Conservation (phyloP, 2,888 invertebrate species). For the Exocentrus adspersus region DNA sequence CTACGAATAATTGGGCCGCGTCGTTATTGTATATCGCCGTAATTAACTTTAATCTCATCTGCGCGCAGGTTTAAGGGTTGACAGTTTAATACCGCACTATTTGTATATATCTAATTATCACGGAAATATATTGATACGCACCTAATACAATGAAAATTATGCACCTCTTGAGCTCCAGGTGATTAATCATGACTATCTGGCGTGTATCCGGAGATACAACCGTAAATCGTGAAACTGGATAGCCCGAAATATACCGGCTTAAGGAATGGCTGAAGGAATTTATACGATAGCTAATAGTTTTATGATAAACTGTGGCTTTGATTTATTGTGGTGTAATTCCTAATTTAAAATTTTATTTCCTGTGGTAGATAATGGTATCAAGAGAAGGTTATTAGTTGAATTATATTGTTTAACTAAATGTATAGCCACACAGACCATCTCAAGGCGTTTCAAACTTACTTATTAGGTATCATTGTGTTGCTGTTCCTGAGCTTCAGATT, state of each 20-base stretch:
- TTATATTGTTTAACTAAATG: too few relatives aligned
- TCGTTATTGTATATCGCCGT: not conserved
- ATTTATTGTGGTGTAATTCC: not conserved
- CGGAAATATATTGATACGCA: constrained; percentile 9
- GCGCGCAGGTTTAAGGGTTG: not conserved
- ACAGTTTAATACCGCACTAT: constrained; percentile 4
- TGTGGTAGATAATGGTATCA: too few relatives aligned
- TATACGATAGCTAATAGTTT: not conserved
- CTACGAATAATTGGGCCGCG: too few relatives aligned
- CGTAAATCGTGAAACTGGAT: constrained; percentile 5
- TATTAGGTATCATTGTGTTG: not conserved
- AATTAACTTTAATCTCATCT: not conserved
- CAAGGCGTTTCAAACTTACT: too few relatives aligned
- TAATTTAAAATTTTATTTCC: not conserved
- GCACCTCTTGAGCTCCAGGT: not conserved
- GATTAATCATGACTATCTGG: constrained; percentile 12
- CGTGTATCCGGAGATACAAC: not conserved
- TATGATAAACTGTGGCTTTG: not conserved
- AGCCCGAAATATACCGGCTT: not conserved
- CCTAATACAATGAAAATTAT: constrained; percentile 15
- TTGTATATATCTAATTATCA: constrained; percentile 8
- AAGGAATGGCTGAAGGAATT: not conserved
- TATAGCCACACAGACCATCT: too few relatives aligned
- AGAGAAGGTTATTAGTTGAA: too few relatives aligned
- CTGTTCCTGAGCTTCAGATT: not conserved